Percentiles rank a stretch among this genome's conserved stretches.
Conservation (phyloP, 2,113 vertebrate genomes). For the Addax nasomaculatus region DNA sequence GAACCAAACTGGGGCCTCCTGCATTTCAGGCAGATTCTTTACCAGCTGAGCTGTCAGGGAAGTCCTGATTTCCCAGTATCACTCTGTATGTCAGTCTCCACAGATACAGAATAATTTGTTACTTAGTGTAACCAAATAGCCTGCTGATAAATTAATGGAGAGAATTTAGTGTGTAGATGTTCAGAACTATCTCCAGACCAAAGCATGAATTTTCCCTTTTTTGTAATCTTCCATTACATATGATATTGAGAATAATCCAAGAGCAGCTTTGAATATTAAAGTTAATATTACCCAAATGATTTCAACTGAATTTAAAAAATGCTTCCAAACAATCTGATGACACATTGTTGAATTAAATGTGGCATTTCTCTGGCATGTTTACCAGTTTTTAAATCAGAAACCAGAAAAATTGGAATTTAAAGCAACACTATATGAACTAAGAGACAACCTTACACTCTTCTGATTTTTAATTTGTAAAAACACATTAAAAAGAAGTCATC, state of each 20-base stretch:
- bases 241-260: neutral
- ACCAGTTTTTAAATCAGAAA: conserved; percentile 36
- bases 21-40: neutral
- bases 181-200: neutral
- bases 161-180: neutral
- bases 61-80: neutral
- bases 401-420: conserved; percentile 41
- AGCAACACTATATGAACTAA: neutral
- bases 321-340: conserved; percentile 37
- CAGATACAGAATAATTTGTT: neutral
- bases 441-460: neutral
- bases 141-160: neutral
- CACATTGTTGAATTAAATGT: conserved; percentile 40
- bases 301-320: conserved; percentile 28
- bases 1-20: neutral
- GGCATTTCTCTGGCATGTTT: conserved; percentile 40
- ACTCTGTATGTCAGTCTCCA: neutral
- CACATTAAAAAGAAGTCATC: neutral
- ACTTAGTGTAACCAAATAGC: neutral
- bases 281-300: conserved; percentile 44
- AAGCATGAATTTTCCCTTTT: neutral
- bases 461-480: conserved; percentile 8
- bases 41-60: neutral
- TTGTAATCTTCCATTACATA: neutral
- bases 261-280: conserved; percentile 42